Evolutionary conservation across 2,888 invertebrate species (phyloP), one percentile per base, ranked within the genome.

Genomic region (Gryllus longicercus): DNA sequence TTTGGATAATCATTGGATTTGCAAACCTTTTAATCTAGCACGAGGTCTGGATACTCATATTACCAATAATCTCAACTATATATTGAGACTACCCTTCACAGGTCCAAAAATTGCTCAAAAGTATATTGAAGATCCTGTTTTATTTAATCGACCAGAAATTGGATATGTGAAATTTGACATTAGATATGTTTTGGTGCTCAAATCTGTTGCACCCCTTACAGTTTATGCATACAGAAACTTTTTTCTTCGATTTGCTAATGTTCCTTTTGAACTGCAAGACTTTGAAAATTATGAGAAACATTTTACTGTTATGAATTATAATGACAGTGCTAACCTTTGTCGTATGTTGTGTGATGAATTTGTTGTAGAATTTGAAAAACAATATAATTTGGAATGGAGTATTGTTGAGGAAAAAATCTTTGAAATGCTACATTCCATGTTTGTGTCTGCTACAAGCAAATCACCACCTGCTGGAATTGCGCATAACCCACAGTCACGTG

Each of bases 231-330:
- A 95, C 84, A 91, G 90, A 51, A 92, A 95, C 83, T 96, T 97
- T 87, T 96, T 95, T 87, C 88, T 96, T 74, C 91, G 97, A 82
- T 96, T 97, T 87, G 93, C 96, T 3, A 96, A 97, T 86, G 93
- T 93, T 85, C 88, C 92, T 21, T 97, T 95, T 87, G 91, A 92
- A 75, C 85, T 97, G 82, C 90, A 92, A 83, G 89, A 93, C 85
- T 93, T 96, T 84, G 93, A 96, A 84, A 93, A 94, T 83, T 95
- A 95, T 86, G 94, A 96, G 85, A 94, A 95, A 85, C 97, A 97
- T 89, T 97, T 96, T 84, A 97, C 97, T 4, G 96, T 97, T 0
- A 97, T 97, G 96, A 97, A 97, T 86, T 98, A 97, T 86, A 90
- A 88, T 76, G 90, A 90, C 78, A 89, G 89, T 79, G 89, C 88